Conservation (phyloP, 2,888 invertebrate genomes). For the Aleiodes testaceus region DNA sequence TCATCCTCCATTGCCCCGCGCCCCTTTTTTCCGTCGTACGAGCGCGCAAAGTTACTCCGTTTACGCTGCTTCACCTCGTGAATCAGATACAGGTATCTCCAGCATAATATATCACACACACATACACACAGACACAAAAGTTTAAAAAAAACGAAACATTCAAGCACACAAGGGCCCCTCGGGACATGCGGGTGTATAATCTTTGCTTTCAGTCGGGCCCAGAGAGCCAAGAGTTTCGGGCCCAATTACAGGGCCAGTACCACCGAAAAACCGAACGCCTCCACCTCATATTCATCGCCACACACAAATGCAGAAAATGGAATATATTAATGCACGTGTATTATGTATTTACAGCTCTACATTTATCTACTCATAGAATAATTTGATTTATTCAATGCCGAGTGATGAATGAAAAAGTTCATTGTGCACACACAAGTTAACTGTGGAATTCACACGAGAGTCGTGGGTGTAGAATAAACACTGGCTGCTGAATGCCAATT, state of each 20-base stretch:
- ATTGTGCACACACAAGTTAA: not conserved
- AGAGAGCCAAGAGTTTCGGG: constrained; percentile 68
- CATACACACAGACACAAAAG: constrained; percentile 30
- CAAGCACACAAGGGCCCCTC: constrained; percentile 62
- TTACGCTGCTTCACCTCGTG: constrained; percentile 69
- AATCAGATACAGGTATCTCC: constrained; percentile 71
- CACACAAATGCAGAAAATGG: constrained; percentile 4
- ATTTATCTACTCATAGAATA: too few relatives aligned
- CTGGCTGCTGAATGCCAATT: constrained; percentile 25
- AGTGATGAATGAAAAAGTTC: not conserved
- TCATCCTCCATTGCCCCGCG: not conserved
- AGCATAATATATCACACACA: constrained; percentile 70
- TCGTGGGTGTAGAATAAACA: constrained; percentile 23
- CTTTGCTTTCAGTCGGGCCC: constrained; percentile 68
- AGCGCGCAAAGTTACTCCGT: constrained; percentile 62
- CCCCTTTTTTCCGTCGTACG: constrained; percentile 9
- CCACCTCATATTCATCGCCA: constrained; percentile 58
- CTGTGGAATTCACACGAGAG: not conserved
- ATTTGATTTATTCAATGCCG: too few relatives aligned
- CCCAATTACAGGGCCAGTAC: constrained; percentile 73
- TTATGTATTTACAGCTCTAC: too few relatives aligned
- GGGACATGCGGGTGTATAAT: constrained; percentile 73
- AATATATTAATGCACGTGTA: too few relatives aligned
- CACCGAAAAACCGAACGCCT: constrained; percentile 68
- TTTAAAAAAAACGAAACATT: constrained; percentile 46